These are phyloP conservation scores for Trichosurus vulpecula DNA, from an alignment of 2,797 vertebrate genomes.

Conservation along the genomic window DNA sequence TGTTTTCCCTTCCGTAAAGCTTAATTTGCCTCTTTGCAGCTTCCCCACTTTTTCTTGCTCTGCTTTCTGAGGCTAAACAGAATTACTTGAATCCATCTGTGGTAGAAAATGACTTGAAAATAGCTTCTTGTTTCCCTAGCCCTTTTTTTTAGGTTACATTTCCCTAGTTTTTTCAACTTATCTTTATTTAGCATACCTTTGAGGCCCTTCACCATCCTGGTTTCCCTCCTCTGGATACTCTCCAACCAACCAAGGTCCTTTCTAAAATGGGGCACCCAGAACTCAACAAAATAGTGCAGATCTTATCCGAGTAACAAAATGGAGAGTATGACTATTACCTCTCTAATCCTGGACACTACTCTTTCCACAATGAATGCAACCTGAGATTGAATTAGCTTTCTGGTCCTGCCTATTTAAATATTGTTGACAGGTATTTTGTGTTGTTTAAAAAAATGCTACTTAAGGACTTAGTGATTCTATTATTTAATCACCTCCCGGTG, in stretches of 20 bases:
- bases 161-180: background rate
- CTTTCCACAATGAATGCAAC: background rate
- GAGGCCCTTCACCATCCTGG: background rate
- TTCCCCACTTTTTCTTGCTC: background rate
- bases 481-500: constrained; percentile 21
- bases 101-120: background rate
- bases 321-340: background rate
- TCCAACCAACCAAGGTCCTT: background rate
- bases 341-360: background rate
- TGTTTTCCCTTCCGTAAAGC: background rate
- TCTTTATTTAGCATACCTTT: background rate
- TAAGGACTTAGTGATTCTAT: background rate
- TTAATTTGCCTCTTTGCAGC: background rate
- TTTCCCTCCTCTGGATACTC: background rate
- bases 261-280: background rate
- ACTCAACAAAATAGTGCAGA: background rate
- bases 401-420: background rate
- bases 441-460: constrained; percentile 24
- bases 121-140: background rate
- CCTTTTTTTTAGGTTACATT: background rate
- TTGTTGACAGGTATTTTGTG: background rate
- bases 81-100: background rate
- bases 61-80: background rate
- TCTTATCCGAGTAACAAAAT: background rate
- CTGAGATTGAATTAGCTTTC: background rate